Conservation (phyloP, 1,140 invertebrate species). For the Listronotus bonariensis region DNA sequence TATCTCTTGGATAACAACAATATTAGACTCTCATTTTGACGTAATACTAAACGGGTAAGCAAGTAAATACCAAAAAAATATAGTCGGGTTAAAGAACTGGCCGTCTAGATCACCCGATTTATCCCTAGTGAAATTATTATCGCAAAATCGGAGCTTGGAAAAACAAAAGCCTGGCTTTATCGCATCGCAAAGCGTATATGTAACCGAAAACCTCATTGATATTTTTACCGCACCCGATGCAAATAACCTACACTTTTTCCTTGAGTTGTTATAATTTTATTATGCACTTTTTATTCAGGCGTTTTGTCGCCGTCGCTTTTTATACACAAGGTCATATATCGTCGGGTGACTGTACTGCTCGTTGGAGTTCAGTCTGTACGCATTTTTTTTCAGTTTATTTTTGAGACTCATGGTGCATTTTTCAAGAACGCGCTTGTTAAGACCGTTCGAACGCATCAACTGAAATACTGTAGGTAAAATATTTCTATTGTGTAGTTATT, state of each 20-base stretch:
- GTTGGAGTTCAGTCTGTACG: slow-evolving; percentile 17
- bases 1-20: no score
- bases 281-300: slow-evolving; percentile 13
- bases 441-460: slow-evolving; percentile 19
- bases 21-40: no score
- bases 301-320: slow-evolving; percentile 20
- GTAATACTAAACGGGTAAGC: no score
- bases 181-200: neutral
- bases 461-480: no score
- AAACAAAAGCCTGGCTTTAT: no score
- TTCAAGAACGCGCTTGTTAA: slow-evolving; percentile 18
- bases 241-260: slow-evolving; percentile 24
- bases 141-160: no score
- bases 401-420: slow-evolving; percentile 22
- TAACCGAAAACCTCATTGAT: slow-evolving; percentile 8
- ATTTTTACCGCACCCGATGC: slow-evolving; percentile 20
- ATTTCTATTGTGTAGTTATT: no score
- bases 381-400: slow-evolving; percentile 32
- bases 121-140: no score
- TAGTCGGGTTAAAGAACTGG: no score
- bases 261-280: slow-evolving; percentile 23
- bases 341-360: slow-evolving; percentile 18
- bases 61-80: no score
- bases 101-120: no score
- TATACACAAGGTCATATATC: slow-evolving; percentile 16